Base-by-base conservation (phyloP, 2,113 vertebrate genomes). In the Megaleporinus macrocephalus region DNA sequence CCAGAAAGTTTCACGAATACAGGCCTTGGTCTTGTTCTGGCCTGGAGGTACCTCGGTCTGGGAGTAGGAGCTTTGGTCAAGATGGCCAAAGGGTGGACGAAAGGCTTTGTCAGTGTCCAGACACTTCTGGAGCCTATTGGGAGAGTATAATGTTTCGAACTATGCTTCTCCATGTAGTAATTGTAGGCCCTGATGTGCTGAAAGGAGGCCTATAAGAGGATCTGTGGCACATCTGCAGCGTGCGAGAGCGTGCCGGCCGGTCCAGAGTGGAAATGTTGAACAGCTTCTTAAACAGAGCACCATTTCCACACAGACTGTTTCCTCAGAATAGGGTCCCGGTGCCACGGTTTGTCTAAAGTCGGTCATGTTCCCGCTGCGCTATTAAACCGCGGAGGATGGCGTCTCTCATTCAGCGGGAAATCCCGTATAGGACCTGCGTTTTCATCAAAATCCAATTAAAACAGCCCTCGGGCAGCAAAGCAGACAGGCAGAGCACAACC, bases 401-500 rank as follows among this genome's bases (percentile, higher is more conserved):
- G 55, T 29, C 14, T 53, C 26, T 51, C 53, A 65, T 36, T 24
- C 22, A 26, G 53, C 59, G 22, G 73, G 47, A 79, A 79, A 83
- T 81, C 61, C 69, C 26, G 47, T 41, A 13, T 26, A 24, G 41
- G 44, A 22, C 44, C 20, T 9, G 44, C 49, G 3, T 33, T 68
- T 73, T 73, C 36, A 65, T 51, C 27, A 55, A 27, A 66, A 41
- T 53, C 47, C 73, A 73, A 81, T 84, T 57, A 71, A 62, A 26
- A 68, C 51, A 85, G 18, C 15, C 62, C 72, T 73, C 57, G 66
- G 44, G 61, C 47, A 47, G 59, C 53, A 61, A 41, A 78, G 30
- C 36, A 22, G 16, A 36, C 4, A 41, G 36, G 59, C 55, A 36
- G 41, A 24, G 22, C 9, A 33, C 16, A 51, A 47, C 30, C 30